Conservation (phyloP, 2,113 vertebrate genomes). For the Hylia prasina region DNA sequence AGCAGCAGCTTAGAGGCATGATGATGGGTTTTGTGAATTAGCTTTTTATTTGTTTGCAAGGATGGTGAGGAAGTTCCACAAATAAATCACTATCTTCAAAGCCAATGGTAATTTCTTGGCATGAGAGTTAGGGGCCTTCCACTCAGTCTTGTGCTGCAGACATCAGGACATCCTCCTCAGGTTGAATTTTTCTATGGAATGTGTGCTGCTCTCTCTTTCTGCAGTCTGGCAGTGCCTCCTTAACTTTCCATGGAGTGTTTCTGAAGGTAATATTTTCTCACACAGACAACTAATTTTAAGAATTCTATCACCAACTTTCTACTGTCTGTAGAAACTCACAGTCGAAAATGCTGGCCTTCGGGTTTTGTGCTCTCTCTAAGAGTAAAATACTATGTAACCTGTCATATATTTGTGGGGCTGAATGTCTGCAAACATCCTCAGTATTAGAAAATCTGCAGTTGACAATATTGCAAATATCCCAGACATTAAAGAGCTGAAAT, state of each 20-base stretch:
- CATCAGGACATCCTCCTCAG: background rate
- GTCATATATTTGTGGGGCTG: background rate
- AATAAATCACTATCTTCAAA: background rate
- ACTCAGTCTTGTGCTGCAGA: background rate
- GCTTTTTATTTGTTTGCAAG: background rate
- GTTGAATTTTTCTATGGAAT: background rate
- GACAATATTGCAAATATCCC: background rate
- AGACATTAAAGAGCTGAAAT: background rate
- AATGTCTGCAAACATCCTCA: background rate
- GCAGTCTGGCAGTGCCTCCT: background rate
- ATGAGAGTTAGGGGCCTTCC: background rate
- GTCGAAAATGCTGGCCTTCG: background rate
- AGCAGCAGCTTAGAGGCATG: background rate
- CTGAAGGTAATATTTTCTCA: background rate
- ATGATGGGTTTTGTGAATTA: background rate
- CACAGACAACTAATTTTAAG: background rate
- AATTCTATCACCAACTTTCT: background rate
- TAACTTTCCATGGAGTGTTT: background rate
- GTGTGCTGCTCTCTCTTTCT: background rate
- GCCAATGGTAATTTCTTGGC: background rate
- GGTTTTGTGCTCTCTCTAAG: background rate
- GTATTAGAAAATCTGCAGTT: background rate
- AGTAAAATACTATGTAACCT: background rate
- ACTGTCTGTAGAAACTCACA: background rate
- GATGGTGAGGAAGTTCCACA: background rate